Evolutionary conservation across 35 echinoderm and acorn worm genomes (phyloP).

Genomic region (Anneissia japonica): DNA sequence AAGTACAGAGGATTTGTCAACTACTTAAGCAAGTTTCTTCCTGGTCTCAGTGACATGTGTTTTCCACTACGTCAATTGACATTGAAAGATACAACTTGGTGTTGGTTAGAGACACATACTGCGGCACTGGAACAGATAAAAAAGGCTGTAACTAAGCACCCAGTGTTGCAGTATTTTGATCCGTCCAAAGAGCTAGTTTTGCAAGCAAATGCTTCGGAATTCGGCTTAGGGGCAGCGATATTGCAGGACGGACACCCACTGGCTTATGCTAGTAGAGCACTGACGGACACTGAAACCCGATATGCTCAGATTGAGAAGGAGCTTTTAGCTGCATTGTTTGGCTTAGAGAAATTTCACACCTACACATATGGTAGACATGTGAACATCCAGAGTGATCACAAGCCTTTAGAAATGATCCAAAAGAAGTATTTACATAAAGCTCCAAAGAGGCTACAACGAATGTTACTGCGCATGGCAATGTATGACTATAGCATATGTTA

Average conservation of each 20-base stretch:
- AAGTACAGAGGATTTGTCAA: slow-evolving; percentile 21
- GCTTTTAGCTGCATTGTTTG: not conserved
- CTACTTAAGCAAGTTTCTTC: slow-evolving; percentile 43
- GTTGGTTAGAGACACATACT: slow-evolving; percentile 1
- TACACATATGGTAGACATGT: not conserved
- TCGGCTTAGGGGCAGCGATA: slow-evolving; percentile 15
- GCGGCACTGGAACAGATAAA: slow-evolving; percentile 15
- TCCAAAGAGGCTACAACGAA: not conserved
- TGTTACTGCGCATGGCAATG: not conserved
- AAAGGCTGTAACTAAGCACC: not conserved
- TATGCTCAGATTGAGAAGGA: slow-evolving; percentile 40
- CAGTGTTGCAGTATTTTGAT: slow-evolving; percentile 28
- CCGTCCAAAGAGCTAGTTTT: not conserved
- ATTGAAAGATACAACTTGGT: slow-evolving; percentile 4
- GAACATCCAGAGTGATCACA: slow-evolving; percentile 8
- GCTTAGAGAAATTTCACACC: not conserved
- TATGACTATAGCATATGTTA: not conserved
- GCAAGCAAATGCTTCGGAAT: slow-evolving; percentile 29
- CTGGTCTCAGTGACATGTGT: slow-evolving; percentile 1
- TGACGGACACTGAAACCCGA: slow-evolving; percentile 22
- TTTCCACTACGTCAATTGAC: slow-evolving; percentile 45
- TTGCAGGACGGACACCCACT: slow-evolving; percentile 33
- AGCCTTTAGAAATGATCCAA: slow-evolving; percentile 4
- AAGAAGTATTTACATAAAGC: not conserved
- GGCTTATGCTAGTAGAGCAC: slow-evolving; percentile 21